Conservation (phyloP, 2,797 vertebrate species). For the Xenopus petersii region DNA sequence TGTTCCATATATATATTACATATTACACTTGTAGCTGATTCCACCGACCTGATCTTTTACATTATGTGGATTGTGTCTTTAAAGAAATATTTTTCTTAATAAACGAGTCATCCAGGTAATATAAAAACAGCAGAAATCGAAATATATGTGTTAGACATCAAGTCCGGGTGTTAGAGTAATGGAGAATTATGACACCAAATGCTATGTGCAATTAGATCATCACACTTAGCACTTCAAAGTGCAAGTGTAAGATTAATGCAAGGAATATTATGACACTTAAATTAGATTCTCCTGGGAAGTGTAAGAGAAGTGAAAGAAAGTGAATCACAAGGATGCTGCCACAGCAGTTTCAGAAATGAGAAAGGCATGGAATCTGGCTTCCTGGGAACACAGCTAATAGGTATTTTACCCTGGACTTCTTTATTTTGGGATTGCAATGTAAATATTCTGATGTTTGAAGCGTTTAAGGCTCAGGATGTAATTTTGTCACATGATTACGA, state of each 20-base stretch:
- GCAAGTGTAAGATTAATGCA: constrained; percentile 39
- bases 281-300: constrained; percentile 19
- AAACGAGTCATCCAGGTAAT: constrained; percentile 16
- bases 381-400: neutral
- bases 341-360: neutral
- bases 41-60: too few relatives aligned
- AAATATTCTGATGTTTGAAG: too few relatives aligned
- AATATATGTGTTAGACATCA: constrained; percentile 17
- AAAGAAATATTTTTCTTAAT: neutral
- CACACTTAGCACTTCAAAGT: constrained; percentile 36
- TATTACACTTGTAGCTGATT: too few relatives aligned
- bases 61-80: neutral
- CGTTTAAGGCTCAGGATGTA: too few relatives aligned
- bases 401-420: too few relatives aligned
- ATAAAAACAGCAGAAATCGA: neutral
- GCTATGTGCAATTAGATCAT: constrained; percentile 39
- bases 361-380: neutral
- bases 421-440: too few relatives aligned
- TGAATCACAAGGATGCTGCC: constrained; percentile 10
- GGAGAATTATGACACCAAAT: constrained; percentile 36
- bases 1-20: too few relatives aligned
- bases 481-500: too few relatives aligned
- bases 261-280: constrained; percentile 40
- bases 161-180: constrained; percentile 36
- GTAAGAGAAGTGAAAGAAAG: constrained; percentile 11